Evolutionary conservation across 2,797 vertebrate genomes (phyloP), one percentile per base, ranked within the genome.

Genomic region (Synaphobranchus kaupii): DNA sequence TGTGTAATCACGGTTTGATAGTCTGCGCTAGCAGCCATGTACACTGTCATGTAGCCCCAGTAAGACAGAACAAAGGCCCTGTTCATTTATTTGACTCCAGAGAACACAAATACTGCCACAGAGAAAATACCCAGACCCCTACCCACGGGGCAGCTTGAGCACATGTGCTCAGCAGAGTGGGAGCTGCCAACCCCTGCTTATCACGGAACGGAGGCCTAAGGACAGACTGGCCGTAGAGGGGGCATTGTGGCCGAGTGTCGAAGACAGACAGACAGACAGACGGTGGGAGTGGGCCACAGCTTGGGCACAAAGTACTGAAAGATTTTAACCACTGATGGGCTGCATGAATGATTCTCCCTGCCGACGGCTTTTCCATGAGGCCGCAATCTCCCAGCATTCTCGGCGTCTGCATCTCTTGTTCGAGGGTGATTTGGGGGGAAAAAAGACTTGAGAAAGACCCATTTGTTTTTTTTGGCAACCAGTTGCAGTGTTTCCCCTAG

Each of bases 51-150:
- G n/a, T 66, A n/a, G 7, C 60, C n/a, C 60, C n/a, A 25, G 60
- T 66, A 66, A 66, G 60, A 66, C 60, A 9, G 25, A 66, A 66
- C 60, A 66, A 66, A 66, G 60, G n/a, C 60, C 60, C 60, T 28
- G 60, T 66, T 66, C 60, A 66, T 66, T 66, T 66, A 66, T n/a
- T 66, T 66, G 60, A 66, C 60, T 66, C 60, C 60, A 66, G 60
- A 66, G 22, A 66, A 66, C n/a, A n/a, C 22, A 66, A 66, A 66
- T n/a, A 7, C 6, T 66, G 60, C 60, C 60, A 7, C 60, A 25
- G 60, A 66, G 60, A 66, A 66, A 66, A 66, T 66, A 66, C 60
- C 60, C 60, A 66, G 60, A n/a, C 5, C 3, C 60, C 22, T n/a
- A 7, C 60, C 25, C 60, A 66, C 25, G 4, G 60, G 60, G 5